Conservation (phyloP, 2,113 vertebrate genomes). For the Cheilinus undulatus region DNA sequence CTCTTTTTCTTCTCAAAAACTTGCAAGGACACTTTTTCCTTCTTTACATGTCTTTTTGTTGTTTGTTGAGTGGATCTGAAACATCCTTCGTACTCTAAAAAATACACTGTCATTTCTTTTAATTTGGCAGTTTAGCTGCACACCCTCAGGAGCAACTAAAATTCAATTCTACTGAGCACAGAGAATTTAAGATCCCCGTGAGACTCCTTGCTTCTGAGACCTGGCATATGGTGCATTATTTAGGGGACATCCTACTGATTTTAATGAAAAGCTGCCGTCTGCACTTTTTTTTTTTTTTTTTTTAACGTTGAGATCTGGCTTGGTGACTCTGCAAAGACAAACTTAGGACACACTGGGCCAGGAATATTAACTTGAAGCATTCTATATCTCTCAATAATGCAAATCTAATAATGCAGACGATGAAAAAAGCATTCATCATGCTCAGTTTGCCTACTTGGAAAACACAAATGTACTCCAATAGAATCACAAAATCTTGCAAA, state of each 20-base stretch:
- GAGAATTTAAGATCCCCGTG: constrained; percentile 41
- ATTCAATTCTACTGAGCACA: constrained; percentile 22
- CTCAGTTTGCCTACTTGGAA: too few relatives aligned
- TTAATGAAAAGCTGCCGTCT: constrained; percentile 40
- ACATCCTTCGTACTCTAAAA: constrained; percentile 30
- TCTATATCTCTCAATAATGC: background rate
- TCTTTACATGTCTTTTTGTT: constrained; percentile 3
- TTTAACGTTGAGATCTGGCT: constrained; percentile 29
- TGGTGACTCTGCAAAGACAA: constrained; percentile 35
- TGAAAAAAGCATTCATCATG: too few relatives aligned
- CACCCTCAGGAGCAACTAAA: constrained; percentile 23
- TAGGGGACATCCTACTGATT: constrained; percentile 50
- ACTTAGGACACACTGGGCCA: background rate
- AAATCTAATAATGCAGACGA: too few relatives aligned
- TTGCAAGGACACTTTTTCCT: background rate
- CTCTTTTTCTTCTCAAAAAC: background rate
- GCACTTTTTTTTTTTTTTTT: background rate
- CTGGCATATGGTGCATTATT: constrained; percentile 59
- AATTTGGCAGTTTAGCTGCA: constrained; percentile 47
- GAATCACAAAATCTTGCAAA: background rate
- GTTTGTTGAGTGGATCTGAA: constrained; percentile 12
- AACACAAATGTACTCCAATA: background rate
- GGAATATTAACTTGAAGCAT: background rate
- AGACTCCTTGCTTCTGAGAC: constrained; percentile 39
- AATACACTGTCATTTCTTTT: constrained; percentile 30